These are phyloP conservation scores for Colossoma macropomum DNA, from an alignment of 2,113 vertebrate species.

Conservation along the genomic window DNA sequence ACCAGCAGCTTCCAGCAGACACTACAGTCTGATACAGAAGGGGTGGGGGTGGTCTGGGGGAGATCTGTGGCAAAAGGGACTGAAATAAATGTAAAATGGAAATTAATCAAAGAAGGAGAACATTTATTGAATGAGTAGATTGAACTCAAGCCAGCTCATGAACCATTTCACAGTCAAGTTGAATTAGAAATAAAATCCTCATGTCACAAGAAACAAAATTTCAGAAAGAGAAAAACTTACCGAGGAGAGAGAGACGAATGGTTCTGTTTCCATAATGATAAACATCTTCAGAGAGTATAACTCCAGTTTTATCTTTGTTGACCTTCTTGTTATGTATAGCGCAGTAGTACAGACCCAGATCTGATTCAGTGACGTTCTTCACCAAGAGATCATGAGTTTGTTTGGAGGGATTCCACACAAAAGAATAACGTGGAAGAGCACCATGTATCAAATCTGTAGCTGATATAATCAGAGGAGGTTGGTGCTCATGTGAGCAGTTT, in stretches of 20 bases:
- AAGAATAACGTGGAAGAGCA: not conserved
- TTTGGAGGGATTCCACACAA: not conserved
- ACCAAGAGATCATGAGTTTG: constrained; percentile 34
- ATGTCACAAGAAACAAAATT: too few species aligned
- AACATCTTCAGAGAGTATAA: not conserved
- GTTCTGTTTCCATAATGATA: constrained; percentile 3
- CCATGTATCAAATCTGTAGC: rapidly evolving
- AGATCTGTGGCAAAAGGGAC: too few species aligned
- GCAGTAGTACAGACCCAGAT: constrained; percentile 58
- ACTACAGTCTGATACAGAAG: too few species aligned
- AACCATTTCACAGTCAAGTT: too few species aligned
- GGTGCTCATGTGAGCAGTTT: constrained; percentile 21
- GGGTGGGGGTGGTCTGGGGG: too few species aligned
- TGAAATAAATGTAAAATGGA: too few species aligned
- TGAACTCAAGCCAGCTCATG: too few species aligned
- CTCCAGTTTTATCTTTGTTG: too few species aligned
- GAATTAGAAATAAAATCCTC: too few species aligned
- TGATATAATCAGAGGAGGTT: not conserved
- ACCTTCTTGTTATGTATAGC: not conserved
- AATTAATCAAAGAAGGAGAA: too few species aligned
- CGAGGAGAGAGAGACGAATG: not conserved
- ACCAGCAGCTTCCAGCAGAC: too few species aligned
- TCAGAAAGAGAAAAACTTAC: constrained; percentile 28
- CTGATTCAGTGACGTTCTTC: constrained; percentile 45
- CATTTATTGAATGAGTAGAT: too few species aligned